These are phyloP conservation scores for Caenorhabditis elegans DNA, from an alignment of 1,140 invertebrate species.

Conservation along the genomic window DNA sequence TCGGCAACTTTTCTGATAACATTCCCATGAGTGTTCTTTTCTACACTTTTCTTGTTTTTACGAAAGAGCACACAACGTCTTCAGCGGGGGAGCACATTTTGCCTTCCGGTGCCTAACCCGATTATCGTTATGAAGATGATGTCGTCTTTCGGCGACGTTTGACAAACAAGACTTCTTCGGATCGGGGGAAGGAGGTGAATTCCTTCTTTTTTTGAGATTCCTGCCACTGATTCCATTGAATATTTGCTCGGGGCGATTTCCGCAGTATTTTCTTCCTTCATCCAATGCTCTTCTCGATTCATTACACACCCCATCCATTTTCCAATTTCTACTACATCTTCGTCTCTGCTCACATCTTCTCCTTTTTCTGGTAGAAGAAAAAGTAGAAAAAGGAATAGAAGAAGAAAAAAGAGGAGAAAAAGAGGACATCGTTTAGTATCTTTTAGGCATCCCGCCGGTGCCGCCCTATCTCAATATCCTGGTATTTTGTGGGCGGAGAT, in stretches of 20 bases:
- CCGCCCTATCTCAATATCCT: not conserved
- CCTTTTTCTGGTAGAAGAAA: conserved; percentile 5
- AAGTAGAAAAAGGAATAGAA: not conserved
- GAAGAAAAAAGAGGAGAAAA: not conserved
- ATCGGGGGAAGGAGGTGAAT: not conserved
- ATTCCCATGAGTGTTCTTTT: conserved; percentile 30
- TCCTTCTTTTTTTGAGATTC: not conserved
- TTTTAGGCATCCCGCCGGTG: not conserved
- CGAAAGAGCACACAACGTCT: not conserved
- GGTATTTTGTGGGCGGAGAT: not conserved
- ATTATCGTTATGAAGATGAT: conserved; percentile 32
- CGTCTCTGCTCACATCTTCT: conserved; percentile 10
- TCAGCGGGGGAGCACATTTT: not conserved
- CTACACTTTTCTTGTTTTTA: conserved; percentile 15
- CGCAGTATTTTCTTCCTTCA: not conserved
- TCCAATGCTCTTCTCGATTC: conserved; percentile 19
- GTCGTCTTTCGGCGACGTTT: not conserved
- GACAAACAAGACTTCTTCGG: not conserved
- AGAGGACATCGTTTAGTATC: conserved; percentile 30
- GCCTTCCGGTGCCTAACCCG: conserved; percentile 19
- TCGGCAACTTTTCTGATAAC: conserved; percentile 31
- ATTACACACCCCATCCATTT: conserved; percentile 27
- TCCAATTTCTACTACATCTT: conserved; percentile 28
- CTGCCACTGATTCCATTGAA: conserved; percentile 4
- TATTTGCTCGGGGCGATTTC: conserved; percentile 1